Percentiles rank a stretch among this genome's conserved stretches.
These are phyloP conservation scores for Lates japonicus DNA, from an alignment of 2,797 vertebrate species.

Conservation along the genomic window DNA sequence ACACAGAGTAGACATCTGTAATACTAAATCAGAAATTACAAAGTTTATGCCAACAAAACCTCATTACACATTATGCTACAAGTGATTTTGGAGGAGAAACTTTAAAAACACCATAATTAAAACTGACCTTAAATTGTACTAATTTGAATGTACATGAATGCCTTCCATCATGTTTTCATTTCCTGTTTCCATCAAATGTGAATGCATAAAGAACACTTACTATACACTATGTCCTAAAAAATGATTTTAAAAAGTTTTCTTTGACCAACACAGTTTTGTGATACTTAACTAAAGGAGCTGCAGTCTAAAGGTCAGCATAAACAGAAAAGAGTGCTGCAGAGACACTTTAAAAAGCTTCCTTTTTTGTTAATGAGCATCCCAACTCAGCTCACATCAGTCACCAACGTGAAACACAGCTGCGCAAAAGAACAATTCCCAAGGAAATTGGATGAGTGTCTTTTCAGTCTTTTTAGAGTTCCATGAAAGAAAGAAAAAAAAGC, in stretches of 20 bases:
- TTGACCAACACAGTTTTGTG: conserved; percentile 21
- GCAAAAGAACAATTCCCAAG: conserved; percentile 57
- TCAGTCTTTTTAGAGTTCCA: conserved; percentile 54
- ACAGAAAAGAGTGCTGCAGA: conserved; percentile 32
- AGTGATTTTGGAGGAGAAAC: background rate
- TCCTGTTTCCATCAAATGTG: background rate
- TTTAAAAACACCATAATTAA: background rate
- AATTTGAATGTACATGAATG: background rate
- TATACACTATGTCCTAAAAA: background rate
- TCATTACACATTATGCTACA: background rate
- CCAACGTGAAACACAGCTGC: conserved; percentile 34
- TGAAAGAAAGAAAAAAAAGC: conserved; percentile 25
- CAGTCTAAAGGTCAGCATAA: conserved; percentile 40
- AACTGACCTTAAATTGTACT: background rate
- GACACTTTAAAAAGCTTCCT: conserved; percentile 42
- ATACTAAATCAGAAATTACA: background rate
- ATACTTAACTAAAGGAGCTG: conserved; percentile 12
- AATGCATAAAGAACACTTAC: background rate
- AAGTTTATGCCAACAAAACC: conserved; percentile 1
- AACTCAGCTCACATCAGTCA: conserved; percentile 61
- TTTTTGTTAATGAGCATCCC: conserved; percentile 64
- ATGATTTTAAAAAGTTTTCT: too few relatives aligned
- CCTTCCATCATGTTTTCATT: background rate
- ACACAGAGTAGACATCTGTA: conserved; percentile 6
- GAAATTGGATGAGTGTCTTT: conserved; percentile 51